Conservation (phyloP, 2,888 invertebrate species). For the Eumacrocentrus americanus region DNA sequence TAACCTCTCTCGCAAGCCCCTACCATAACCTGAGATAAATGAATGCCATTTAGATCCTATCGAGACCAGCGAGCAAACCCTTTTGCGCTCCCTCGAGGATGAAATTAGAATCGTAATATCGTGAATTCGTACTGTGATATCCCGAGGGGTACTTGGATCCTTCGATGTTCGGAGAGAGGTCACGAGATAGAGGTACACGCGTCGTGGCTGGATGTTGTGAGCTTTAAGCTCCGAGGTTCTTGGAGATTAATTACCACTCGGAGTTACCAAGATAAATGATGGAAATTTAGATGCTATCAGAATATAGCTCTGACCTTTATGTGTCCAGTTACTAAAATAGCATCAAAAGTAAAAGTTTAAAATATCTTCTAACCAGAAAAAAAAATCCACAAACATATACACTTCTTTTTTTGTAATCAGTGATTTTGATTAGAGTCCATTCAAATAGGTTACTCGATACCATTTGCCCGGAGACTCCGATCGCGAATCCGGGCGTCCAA, state of each 20-base stretch:
- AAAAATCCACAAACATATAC: too few species aligned
- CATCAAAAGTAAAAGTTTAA: too few species aligned
- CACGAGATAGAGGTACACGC: neutral
- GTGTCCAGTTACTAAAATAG: too few species aligned
- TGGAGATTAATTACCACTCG: too few species aligned
- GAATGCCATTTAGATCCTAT: conserved; percentile 34
- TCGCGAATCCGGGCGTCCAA: conserved; percentile 38
- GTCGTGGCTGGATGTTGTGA: too few species aligned
- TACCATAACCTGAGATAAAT: conserved; percentile 30
- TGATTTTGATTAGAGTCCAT: neutral
- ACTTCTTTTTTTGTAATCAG: neutral
- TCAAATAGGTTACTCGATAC: neutral
- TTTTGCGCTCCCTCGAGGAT: conserved; percentile 3
- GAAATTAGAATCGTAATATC: conserved; percentile 11
- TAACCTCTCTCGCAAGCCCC: neutral
- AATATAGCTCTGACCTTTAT: too few species aligned
- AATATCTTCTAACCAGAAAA: too few species aligned
- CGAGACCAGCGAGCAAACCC: conserved; percentile 16
- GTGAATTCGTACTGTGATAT: neutral
- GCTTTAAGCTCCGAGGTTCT: too few species aligned
- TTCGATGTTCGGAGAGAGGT: neutral
- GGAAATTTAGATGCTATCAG: too few species aligned
- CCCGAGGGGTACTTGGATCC: neutral
- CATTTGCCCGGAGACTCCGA: conserved; percentile 30
- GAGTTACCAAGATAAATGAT: too few species aligned